Conservation (phyloP, 2,888 invertebrate species). For the Halictus quadricinctus region DNA sequence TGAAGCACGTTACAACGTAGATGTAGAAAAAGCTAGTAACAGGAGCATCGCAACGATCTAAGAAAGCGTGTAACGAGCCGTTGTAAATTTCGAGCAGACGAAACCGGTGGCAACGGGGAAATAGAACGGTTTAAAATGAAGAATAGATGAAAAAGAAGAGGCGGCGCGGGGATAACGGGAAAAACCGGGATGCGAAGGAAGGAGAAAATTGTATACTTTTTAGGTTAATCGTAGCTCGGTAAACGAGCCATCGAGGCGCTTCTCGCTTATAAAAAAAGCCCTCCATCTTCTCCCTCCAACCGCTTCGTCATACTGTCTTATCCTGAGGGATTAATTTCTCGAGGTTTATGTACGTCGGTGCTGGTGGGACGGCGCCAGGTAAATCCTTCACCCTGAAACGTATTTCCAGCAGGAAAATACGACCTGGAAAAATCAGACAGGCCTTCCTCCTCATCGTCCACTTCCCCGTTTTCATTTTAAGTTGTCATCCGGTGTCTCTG, state of each 20-base stretch:
- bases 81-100: background rate
- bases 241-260: slow-evolving; percentile 73
- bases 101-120: background rate
- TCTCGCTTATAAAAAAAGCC: slow-evolving; percentile 65
- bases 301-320: slow-evolving; percentile 72
- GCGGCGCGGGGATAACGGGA: background rate
- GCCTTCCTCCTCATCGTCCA: slow-evolving; percentile 27
- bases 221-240: slow-evolving; percentile 75
- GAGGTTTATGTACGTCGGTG: slow-evolving; percentile 70
- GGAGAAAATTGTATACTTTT: slow-evolving; percentile 70
- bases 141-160: slow-evolving; percentile 15
- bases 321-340: slow-evolving; percentile 76
- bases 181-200: slow-evolving; percentile 25
- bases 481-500: slow-evolving; percentile 44
- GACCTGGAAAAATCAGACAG: slow-evolving; percentile 59
- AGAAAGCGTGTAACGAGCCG: background rate
- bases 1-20: background rate
- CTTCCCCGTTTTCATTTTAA: slow-evolving; percentile 48
- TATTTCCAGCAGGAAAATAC: slow-evolving; percentile 68
- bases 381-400: slow-evolving; percentile 63
- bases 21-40: background rate
- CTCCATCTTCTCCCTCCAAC: slow-evolving; percentile 61
- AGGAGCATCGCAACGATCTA: background rate
- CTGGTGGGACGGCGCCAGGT: slow-evolving; percentile 61
- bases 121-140: slow-evolving; percentile 10